phyloP scores from a whole-genome alignment of 2,113 vertebrate genomes.

The Hydrolagus affinis region DNA sequence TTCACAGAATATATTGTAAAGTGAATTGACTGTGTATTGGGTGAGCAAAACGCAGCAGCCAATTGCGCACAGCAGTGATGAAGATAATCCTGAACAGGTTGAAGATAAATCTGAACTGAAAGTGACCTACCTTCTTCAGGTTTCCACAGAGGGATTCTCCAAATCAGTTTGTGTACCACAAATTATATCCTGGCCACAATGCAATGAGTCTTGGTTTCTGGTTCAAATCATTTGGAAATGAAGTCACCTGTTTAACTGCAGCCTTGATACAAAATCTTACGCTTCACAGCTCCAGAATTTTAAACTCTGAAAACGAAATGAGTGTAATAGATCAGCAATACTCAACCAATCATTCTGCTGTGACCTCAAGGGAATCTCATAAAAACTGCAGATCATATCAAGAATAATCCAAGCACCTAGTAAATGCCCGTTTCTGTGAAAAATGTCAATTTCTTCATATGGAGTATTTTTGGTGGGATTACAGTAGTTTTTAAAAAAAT shows the following conservation, averaged over 20 bases:
- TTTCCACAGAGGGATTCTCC: neutral
- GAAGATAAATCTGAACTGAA: neutral
- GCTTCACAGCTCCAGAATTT: neutral
- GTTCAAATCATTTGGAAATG: neutral
- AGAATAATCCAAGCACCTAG: neutral
- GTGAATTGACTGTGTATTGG: too few relatives aligned
- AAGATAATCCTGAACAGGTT: neutral
- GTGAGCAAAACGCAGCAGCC: too few relatives aligned
- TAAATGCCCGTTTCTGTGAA: neutral
- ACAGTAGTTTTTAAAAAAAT: neutral
- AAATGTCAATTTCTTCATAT: neutral
- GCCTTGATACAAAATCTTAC: neutral
- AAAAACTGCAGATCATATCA: neutral
- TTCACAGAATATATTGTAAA: too few relatives aligned
- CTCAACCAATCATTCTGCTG: neutral
- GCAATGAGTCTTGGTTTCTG: neutral
- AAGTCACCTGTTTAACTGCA: constrained; percentile 15
- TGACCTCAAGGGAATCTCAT: neutral
- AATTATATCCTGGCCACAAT: neutral
- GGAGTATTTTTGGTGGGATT: neutral
- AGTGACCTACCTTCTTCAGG: neutral
- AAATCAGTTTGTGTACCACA: neutral
- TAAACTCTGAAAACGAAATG: constrained; percentile 12
- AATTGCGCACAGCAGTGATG: too few relatives aligned
- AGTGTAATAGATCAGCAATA: neutral